A percentile compares a stretch with the other conserved stretches of the same genome.
Conservation (phyloP, 2,797 vertebrate genomes). For the Cryptoprocta ferox region DNA sequence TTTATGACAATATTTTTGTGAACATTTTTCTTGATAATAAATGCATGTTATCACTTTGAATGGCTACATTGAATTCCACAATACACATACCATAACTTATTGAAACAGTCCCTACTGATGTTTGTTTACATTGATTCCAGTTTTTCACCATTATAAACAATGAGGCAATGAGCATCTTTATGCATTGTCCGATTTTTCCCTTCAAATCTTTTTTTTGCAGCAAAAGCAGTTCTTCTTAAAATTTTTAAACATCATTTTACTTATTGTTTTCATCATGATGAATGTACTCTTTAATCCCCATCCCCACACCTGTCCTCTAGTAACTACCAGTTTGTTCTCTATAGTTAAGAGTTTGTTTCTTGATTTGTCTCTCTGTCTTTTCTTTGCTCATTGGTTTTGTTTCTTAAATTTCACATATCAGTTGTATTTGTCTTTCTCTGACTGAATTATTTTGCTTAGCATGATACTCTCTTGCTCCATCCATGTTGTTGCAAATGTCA, state of each 20-base stretch:
- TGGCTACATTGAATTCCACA: neutral
- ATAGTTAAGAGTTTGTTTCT: neutral
- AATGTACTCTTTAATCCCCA: neutral
- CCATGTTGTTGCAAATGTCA: neutral
- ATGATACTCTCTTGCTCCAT: neutral
- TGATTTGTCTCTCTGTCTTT: neutral
- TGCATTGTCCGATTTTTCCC: neutral
- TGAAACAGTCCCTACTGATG: neutral
- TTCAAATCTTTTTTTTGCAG: neutral
- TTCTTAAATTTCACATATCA: neutral
- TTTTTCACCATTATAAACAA: slow-evolving; percentile 29
- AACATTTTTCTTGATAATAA: slow-evolving; percentile 16
- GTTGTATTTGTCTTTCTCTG: neutral
- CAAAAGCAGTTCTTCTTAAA: neutral
- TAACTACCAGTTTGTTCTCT: neutral
- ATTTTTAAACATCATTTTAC: neutral
- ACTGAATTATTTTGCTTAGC: neutral
- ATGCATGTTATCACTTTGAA: slow-evolving; percentile 35
- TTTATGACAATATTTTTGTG: neutral
- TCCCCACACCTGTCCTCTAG: neutral
- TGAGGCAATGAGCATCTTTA: neutral
- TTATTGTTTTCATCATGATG: neutral
- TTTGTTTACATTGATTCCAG: slow-evolving; percentile 41
- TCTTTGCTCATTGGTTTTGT: neutral
- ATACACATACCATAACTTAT: neutral